Evolutionary conservation across 2,888 invertebrate genomes (phyloP), one percentile per base, ranked within the genome.

Genomic region (Anthophora plumipes): DNA sequence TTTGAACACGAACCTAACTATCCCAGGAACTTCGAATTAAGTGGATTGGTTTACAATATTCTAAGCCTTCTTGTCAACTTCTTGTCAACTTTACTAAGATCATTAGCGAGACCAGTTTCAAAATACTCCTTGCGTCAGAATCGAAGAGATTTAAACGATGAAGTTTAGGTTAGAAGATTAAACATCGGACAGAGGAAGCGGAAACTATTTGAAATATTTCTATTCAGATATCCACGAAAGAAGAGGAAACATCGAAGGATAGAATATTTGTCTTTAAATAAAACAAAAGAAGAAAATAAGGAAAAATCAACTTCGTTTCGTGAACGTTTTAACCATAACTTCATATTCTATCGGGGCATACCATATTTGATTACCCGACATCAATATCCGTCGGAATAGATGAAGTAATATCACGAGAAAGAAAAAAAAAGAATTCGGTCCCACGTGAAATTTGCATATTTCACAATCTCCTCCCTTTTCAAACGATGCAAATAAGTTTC

Each of bases 71-170:
- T 67, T 67, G 68, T 50, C 50, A 59, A 41, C 59, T 20, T 52
- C 73, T 67, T 67, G 68, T 50, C 43, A 67, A 59, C 41, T 68
- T 59, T 12, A 50, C 20, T 73, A 60, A 73, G 50, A 50, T 67
- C 59, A 43, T 59, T 57, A 50, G 50, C 59, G 50, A 67, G 17
- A 25, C 41, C 20, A 41, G 20, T 59, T 67, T 14, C 22, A 14
- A 31, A 37, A 59, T 48, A 12, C 59, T 22, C 41, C 50, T 22
- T n/a, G 17, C 17, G 20, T 72, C 64, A 64, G 55, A 64, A 54
- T 31, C 55, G 57, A 72, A 72, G 72, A 55, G 31, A 55, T 63
- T 31, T 46, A 54, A 31, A 31, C 11, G 17, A 11, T 54, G 64
- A 37, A 64, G 31, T 46, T 64, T 55, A 41, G 31, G 17, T 57